A percentile compares a stretch with the other conserved stretches of the same genome.
phyloP scores from a whole-genome alignment of 2,888 invertebrate species.

The Plemyria rubiginata region DNA sequence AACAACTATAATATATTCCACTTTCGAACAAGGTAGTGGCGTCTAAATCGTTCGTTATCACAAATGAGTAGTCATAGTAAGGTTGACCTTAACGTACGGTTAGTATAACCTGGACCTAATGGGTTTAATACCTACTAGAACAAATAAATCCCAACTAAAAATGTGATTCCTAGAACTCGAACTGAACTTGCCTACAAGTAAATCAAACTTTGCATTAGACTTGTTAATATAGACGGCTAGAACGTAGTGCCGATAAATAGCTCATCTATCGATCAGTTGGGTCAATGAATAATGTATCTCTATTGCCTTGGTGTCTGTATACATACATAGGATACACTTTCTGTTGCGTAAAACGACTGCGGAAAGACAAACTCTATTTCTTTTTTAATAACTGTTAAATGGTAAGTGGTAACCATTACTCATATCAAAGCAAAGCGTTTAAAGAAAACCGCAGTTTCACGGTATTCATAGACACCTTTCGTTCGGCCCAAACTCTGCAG shows the following conservation, averaged over 20 bases:
- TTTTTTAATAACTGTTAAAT: too few species aligned
- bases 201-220: constrained; percentile 29
- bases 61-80: background rate
- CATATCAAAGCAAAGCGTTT: too few species aligned
- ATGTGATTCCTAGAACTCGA: constrained; percentile 17
- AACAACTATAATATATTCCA: too few species aligned
- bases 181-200: constrained; percentile 24
- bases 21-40: too few species aligned
- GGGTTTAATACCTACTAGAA: background rate
- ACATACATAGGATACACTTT: too few species aligned
- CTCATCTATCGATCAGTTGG: background rate
- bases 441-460: too few species aligned
- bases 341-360: too few species aligned
- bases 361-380: too few species aligned
- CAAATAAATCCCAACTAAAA: constrained; percentile 3
- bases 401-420: too few species aligned
- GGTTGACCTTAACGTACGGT: too few species aligned
- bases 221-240: constrained; percentile 27
- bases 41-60: background rate
- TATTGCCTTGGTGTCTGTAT: background rate
- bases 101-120: background rate
- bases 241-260: constrained; percentile 5
- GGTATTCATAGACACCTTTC: too few species aligned
- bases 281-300: background rate
- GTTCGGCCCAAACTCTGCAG: too few species aligned